Conservation (phyloP, 2,113 vertebrate genomes). For the Xenopus borealis region DNA sequence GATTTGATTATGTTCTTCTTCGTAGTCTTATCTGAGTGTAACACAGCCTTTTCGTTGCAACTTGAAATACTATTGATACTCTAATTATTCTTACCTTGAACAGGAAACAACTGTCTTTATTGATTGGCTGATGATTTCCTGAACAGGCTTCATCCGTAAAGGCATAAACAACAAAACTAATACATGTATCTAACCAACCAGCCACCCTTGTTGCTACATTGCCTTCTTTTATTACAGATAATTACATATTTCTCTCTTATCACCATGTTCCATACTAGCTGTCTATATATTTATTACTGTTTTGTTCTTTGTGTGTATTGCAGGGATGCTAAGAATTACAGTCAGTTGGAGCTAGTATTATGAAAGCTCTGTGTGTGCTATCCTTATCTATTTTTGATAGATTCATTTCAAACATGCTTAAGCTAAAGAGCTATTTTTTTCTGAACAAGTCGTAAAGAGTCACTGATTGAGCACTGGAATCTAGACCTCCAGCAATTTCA, state of each 20-base stretch:
- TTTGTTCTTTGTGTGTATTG: constrained; percentile 25
- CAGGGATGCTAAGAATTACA: constrained; percentile 31
- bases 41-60: constrained; percentile 7
- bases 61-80: background rate
- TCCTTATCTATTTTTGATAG: constrained; percentile 45
- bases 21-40: background rate
- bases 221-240: constrained; percentile 28
- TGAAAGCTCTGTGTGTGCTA: constrained; percentile 31
- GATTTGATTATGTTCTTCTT: background rate
- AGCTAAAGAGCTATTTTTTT: constrained; percentile 33
- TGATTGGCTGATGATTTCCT: constrained; percentile 19
- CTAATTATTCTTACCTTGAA: constrained; percentile 18
- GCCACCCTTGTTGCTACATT: constrained; percentile 21
- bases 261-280: constrained; percentile 43
- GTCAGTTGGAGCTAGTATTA: constrained; percentile 37
- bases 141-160: background rate
- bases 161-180: background rate
- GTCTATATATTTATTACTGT: constrained; percentile 32
- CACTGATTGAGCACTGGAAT: constrained; percentile 20
- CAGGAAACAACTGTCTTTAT: constrained; percentile 3
- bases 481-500: background rate
- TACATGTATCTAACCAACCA: constrained; percentile 30
- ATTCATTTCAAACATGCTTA: constrained; percentile 44
- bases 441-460: constrained; percentile 34
- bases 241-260: constrained; percentile 44